phyloP scores from a whole-genome alignment of 2,113 vertebrate species.

The Dermatemys mawii region DNA sequence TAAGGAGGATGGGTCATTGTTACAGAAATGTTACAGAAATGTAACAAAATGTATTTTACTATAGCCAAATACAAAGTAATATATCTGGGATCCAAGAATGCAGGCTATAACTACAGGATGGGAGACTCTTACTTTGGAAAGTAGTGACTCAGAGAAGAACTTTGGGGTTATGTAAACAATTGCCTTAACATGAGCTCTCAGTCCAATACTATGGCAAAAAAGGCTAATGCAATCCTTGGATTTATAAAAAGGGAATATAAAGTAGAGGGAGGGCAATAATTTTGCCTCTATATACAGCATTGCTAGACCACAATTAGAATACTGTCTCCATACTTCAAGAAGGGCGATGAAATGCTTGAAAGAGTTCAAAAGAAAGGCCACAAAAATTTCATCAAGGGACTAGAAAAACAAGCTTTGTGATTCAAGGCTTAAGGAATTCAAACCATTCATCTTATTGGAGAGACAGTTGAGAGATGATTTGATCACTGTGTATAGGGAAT shows the following conservation, averaged over 20 bases:
- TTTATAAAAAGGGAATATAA: neutral
- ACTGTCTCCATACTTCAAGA: neutral
- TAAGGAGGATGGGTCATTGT: neutral
- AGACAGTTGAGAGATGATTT: neutral
- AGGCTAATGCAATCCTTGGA: neutral
- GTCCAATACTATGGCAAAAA: neutral
- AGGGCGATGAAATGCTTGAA: neutral
- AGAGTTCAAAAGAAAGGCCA: neutral
- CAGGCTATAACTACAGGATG: neutral
- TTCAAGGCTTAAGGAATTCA: neutral
- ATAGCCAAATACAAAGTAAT: neutral
- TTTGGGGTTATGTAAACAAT: neutral
- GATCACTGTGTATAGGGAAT: neutral
- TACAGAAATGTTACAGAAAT: neutral
- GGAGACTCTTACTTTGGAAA: neutral
- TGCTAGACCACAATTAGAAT: neutral
- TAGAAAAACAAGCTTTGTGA: neutral
- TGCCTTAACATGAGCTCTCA: neutral
- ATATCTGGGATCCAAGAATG: neutral
- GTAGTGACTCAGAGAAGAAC: neutral
- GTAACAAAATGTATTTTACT: neutral
- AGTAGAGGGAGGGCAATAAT: neutral
- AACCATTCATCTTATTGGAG: neutral
- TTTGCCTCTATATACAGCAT: neutral
- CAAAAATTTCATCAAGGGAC: neutral